Percentiles rank a stretch among this genome's conserved stretches.
These are phyloP conservation scores for Equus przewalskii DNA, from an alignment of 2,113 vertebrate species.

Conservation along the genomic window DNA sequence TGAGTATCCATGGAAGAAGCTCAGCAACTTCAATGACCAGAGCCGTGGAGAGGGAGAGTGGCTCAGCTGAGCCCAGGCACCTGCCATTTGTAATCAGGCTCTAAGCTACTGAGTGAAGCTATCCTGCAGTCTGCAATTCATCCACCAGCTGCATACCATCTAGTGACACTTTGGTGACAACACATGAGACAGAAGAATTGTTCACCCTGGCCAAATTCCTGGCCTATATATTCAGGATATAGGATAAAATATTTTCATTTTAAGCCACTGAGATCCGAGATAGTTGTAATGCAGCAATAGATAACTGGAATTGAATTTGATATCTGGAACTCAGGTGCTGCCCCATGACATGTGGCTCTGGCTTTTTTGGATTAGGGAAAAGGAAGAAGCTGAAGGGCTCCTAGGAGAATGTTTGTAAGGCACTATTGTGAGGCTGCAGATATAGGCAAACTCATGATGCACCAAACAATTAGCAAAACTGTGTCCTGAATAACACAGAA, in stretches of 20 bases:
- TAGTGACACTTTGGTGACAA: background rate
- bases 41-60: background rate
- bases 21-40: no score
- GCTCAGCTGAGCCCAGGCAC: background rate
- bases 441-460: accelerated
- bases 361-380: background rate
- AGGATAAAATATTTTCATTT: background rate
- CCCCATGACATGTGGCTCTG: background rate
- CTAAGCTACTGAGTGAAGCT: background rate
- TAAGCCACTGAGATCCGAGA: background rate
- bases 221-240: no score
- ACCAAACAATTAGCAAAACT: background rate
- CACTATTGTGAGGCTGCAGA: background rate
- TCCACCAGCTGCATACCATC: no score
- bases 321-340: background rate
- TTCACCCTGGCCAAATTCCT: background rate
- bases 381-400: no score
- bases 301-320: background rate
- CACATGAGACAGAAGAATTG: background rate
- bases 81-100: background rate
- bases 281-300: background rate
- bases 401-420: background rate
- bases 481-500: background rate
- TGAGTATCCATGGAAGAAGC: background rate
- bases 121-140: accelerated